Evolutionary conservation across 2,113 vertebrate species (phyloP).

Genomic region (Siniperca knerii): DNA sequence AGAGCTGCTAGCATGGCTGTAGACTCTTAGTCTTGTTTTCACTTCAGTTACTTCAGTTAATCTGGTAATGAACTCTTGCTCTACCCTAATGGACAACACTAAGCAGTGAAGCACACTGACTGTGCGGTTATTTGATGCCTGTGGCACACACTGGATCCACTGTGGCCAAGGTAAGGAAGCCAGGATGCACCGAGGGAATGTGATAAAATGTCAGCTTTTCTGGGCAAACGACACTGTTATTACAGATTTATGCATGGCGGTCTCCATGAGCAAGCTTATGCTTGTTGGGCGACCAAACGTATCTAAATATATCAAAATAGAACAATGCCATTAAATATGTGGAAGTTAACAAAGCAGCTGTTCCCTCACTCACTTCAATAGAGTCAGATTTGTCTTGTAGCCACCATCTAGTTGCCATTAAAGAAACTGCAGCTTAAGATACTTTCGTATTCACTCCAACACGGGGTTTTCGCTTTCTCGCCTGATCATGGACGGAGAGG

Average conservation of each 20-base stretch:
- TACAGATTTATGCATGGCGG: too few relatives aligned
- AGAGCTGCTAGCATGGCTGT: too few relatives aligned
- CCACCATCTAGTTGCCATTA: not conserved
- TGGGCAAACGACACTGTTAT: too few relatives aligned
- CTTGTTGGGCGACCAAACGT: not conserved
- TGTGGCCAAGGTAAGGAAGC: too few relatives aligned
- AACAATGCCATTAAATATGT: not conserved
- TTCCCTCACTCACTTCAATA: not conserved
- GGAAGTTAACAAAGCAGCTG: not conserved
- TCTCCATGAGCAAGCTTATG: not conserved
- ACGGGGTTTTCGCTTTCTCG: not conserved
- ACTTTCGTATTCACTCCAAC: not conserved
- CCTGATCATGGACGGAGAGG: not conserved
- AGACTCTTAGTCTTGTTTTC: too few relatives aligned
- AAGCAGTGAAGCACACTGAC: too few relatives aligned
- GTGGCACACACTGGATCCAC: too few relatives aligned
- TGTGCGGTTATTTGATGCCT: not conserved
- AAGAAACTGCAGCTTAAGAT: not conserved
- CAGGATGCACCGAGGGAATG: not conserved
- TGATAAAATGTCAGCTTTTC: not conserved
- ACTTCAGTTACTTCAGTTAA: too few relatives aligned
- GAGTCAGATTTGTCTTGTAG: not conserved
- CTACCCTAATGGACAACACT: too few relatives aligned
- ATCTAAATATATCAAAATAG: not conserved
- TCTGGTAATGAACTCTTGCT: too few relatives aligned